phyloP scores from a whole-genome alignment of 2,888 invertebrate genomes.

The Cephus rjabovi region DNA sequence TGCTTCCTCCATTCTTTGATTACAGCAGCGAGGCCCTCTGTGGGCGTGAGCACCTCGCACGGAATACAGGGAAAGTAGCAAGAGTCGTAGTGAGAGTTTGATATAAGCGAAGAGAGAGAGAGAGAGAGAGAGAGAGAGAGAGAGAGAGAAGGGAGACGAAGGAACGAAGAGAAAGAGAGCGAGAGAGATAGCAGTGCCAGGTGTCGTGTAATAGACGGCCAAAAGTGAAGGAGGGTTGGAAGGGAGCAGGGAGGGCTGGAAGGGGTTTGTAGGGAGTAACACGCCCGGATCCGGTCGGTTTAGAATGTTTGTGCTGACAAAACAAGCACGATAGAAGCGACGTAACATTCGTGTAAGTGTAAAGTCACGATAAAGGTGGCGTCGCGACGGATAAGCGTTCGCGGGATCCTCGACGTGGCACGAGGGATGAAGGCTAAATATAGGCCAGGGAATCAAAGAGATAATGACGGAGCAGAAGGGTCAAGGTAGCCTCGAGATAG shows the following conservation, averaged over 20 bases:
- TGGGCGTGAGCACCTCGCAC: background rate
- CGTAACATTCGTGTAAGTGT: constrained; percentile 25
- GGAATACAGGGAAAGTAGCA: no score
- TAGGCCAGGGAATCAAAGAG: constrained; percentile 12
- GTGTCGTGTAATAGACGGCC: background rate
- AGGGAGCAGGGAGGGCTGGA: background rate
- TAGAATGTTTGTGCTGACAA: constrained; percentile 5
- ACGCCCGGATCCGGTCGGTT: constrained; percentile 3
- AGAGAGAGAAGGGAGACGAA: background rate
- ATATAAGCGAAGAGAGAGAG: background rate
- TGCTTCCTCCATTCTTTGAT: background rate
- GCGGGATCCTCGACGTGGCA: background rate
- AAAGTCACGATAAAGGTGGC: constrained; percentile 38
- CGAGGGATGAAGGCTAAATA: constrained; percentile 24
- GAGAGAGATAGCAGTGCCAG: background rate
- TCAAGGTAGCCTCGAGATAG: constrained; percentile 7
- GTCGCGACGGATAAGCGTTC: constrained; percentile 1
- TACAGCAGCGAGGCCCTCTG: background rate
- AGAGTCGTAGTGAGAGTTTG: no score
- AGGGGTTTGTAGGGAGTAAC: background rate
- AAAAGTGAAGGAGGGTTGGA: background rate
- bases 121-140: background rate
- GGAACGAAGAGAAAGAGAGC: background rate
- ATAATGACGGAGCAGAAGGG: constrained; percentile 16
- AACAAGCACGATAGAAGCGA: constrained; percentile 19